These are phyloP conservation scores for Phoebastria nigripes DNA, from an alignment of 2,797 vertebrate species.

Conservation along the genomic window DNA sequence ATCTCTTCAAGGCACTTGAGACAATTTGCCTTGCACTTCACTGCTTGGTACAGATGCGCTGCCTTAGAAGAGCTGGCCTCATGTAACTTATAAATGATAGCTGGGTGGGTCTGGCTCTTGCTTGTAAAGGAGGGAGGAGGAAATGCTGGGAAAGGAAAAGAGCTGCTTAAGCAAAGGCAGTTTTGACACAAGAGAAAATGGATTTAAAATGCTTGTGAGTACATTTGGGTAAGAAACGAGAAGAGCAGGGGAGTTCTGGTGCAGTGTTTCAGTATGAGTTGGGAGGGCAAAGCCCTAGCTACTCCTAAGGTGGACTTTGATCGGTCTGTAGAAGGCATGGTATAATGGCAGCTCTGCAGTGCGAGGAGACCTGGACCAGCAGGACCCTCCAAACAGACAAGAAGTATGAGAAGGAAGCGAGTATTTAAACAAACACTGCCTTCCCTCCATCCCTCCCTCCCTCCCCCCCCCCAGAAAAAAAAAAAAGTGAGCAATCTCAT, in stretches of 20 bases:
- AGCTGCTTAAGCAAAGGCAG: neutral
- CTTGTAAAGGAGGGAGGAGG: neutral
- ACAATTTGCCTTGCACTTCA: constrained; percentile 40
- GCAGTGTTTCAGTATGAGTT: fast-evolving
- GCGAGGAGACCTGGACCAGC: neutral
- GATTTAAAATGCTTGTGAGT: neutral
- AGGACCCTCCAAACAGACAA: neutral
- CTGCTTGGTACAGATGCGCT: neutral
- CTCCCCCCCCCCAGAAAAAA: too few species aligned
- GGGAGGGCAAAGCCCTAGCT: neutral
- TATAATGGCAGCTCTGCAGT: neutral
- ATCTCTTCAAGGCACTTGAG: constrained; percentile 39
- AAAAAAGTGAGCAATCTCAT: neutral
- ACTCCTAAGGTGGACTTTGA: neutral
- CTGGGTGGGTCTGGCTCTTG: neutral
- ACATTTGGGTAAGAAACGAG: neutral
- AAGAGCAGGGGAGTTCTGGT: neutral
- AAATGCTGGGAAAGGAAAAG: neutral
- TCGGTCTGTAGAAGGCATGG: neutral
- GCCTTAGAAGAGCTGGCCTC: neutral
- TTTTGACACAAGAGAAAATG: neutral
- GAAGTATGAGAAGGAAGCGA: neutral
- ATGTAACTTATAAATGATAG: neutral
- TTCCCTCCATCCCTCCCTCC: neutral
- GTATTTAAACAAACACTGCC: neutral